phyloP scores from a whole-genome alignment of 2,888 invertebrate species.

The Cremastinae sp. region DNA sequence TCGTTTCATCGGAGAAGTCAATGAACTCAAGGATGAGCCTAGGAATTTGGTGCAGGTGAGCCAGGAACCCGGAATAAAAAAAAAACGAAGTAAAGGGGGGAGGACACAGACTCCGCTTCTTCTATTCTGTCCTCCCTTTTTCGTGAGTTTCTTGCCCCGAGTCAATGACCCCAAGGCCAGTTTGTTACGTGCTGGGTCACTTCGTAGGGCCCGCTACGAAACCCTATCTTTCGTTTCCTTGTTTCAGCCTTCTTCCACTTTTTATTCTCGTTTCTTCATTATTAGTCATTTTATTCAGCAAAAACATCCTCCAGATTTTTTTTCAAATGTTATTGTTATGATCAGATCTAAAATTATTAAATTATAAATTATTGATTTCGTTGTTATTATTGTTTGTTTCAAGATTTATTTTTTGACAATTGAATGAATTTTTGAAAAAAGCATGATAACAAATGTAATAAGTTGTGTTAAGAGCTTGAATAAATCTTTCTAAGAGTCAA shows the following conservation, averaged over 20 bases:
- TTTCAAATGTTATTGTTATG: too few relatives aligned
- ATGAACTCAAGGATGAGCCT: constrained; percentile 72
- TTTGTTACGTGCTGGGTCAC: constrained; percentile 26
- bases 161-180: constrained; percentile 68
- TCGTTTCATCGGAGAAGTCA: constrained; percentile 68
- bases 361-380: not conserved
- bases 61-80: constrained; percentile 50
- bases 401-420: too few relatives aligned
- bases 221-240: constrained; percentile 1
- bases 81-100: constrained; percentile 51
- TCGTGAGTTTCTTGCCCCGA: constrained; percentile 61
- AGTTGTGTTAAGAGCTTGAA: too few relatives aligned
- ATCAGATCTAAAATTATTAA: not conserved
- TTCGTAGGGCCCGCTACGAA: not conserved
- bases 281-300: too few relatives aligned
- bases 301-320: too few relatives aligned
- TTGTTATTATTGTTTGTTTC: too few relatives aligned
- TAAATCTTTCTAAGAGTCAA: too few relatives aligned
- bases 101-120: constrained; percentile 64
- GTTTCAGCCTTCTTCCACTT: not conserved
- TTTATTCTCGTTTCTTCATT: too few relatives aligned
- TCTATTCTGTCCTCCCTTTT: constrained; percentile 57
- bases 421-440: too few relatives aligned
- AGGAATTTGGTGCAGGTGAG: constrained; percentile 80
- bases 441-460: too few relatives aligned